Conservation (phyloP, 2,797 vertebrate species). For the Karalla daura region DNA sequence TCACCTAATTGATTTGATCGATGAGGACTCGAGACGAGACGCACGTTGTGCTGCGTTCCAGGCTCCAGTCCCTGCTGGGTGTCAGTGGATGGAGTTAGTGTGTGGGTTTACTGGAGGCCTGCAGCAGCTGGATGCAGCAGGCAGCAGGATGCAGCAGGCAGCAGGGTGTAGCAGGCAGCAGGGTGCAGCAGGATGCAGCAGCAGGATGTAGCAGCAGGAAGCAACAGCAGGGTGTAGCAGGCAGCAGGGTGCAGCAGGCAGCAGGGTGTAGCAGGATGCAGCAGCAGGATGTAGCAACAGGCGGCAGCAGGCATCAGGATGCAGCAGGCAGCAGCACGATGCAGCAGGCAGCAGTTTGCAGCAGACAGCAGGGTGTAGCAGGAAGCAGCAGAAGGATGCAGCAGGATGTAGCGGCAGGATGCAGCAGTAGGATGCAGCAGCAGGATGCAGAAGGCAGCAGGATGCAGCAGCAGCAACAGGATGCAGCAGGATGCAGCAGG, state of each 20-base stretch:
- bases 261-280: too few relatives aligned
- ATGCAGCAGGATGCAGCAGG: background rate
- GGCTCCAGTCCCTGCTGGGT: background rate
- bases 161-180: background rate
- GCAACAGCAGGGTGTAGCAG: background rate
- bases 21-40: constrained; percentile 8
- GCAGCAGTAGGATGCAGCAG: background rate
- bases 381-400: background rate
- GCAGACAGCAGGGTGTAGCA: too few relatives aligned
- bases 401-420: background rate
- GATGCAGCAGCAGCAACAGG: background rate
- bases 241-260: background rate
- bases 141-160: background rate
- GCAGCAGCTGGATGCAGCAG: background rate
- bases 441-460: background rate
- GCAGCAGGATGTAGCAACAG: background rate
- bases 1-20: constrained; percentile 20
- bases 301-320: background rate
- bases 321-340: background rate
- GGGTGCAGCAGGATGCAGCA: background rate
- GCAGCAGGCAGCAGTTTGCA: background rate
- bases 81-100: background rate
- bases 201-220: background rate
- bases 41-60: background rate
- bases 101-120: constrained; percentile 1